Evolutionary conservation across 2,797 vertebrate genomes (phyloP).

Genomic region (Peromyscus nudipes): DNA sequence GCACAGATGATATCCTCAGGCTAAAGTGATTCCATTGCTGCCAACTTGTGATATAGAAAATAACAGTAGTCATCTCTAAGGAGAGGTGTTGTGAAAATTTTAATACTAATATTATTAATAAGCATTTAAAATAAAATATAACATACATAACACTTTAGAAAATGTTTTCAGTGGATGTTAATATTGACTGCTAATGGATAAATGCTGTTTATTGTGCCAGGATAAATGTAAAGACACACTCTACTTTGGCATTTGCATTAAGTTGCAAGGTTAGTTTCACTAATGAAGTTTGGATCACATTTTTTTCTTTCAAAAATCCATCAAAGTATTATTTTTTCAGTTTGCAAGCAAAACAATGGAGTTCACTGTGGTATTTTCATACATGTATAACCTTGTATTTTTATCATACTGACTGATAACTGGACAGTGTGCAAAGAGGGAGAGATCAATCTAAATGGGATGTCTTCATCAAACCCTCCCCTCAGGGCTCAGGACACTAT

Average conservation of each 20-base stretch:
- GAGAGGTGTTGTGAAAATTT: neutral
- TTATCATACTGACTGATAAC: neutral
- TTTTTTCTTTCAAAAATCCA: constrained; percentile 2
- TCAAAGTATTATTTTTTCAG: neutral
- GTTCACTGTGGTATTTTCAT: neutral
- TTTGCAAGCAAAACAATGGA: neutral
- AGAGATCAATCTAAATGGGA: no score
- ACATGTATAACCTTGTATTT: neutral
- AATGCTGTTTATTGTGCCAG: neutral
- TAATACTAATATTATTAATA: neutral
- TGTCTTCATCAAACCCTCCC: no score
- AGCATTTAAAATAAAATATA: neutral
- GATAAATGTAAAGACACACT: neutral
- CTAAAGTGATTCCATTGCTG: neutral
- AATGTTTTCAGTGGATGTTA: neutral
- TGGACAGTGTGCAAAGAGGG: no score
- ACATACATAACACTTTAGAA: neutral
- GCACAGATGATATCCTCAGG: neutral
- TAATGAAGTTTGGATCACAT: neutral
- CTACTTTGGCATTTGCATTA: neutral
- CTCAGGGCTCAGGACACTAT: no score
- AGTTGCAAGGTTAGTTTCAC: neutral
- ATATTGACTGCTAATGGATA: neutral
- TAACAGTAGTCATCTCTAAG: neutral
- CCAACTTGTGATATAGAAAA: neutral